These are phyloP conservation scores for Dryobates pubescens DNA, from an alignment of 2,797 vertebrate species.

Conservation along the genomic window DNA sequence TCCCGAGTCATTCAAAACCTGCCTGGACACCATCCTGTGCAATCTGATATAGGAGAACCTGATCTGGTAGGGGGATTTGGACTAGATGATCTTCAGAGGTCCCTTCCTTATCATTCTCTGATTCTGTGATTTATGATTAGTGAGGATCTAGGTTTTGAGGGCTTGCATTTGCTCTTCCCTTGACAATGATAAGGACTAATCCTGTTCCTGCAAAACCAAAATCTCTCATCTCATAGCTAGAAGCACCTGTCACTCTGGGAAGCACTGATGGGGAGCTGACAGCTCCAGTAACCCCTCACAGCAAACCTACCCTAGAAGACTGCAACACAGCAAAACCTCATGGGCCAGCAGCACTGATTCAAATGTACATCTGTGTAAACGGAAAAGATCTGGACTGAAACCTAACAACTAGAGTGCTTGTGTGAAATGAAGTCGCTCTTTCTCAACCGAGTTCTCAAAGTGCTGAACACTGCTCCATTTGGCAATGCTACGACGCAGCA, in stretches of 20 bases:
- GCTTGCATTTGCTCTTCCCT: not conserved
- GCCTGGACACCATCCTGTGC: too few species aligned
- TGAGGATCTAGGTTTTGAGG: not conserved
- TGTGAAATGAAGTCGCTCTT: not conserved
- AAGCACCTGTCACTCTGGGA: not conserved
- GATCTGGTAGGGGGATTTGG: too few species aligned
- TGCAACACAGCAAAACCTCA: not conserved
- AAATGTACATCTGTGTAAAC: not conserved
- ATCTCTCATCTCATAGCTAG: not conserved
- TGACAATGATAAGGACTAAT: not conserved
- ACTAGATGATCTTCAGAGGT: too few species aligned
- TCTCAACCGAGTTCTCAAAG: not conserved
- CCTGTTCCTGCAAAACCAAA: not conserved
- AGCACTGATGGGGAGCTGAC: not conserved
- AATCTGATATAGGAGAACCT: too few species aligned
- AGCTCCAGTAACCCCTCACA: not conserved
- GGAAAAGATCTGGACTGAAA: not conserved
- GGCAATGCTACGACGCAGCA: rapidly evolving
- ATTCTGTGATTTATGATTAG: not conserved
- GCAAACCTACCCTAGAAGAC: not conserved
- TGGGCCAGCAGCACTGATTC: not conserved
- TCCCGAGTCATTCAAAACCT: too few species aligned
- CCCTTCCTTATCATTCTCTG: not conserved
- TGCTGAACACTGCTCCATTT: not conserved
- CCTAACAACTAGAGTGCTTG: not conserved